phyloP scores from a whole-genome alignment of 2,113 vertebrate species.

The Siniperca knerii region DNA sequence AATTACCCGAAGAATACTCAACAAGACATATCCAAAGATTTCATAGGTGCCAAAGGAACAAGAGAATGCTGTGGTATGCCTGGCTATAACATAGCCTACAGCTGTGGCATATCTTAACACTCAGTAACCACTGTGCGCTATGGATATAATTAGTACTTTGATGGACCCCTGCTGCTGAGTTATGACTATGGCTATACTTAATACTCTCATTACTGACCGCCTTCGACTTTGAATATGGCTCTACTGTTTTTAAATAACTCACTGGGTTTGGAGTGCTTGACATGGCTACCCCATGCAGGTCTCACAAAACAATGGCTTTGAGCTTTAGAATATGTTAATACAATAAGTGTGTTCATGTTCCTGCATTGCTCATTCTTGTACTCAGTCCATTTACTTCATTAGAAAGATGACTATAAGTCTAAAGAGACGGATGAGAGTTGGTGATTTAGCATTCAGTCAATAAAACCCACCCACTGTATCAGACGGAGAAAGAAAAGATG shows the following conservation, averaged over 20 bases:
- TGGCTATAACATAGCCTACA: conserved; percentile 8
- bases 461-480: conserved; percentile 12
- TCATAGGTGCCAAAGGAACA: conserved; percentile 4
- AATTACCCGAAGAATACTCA: not conserved
- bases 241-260: conserved; percentile 21
- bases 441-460: conserved; percentile 4
- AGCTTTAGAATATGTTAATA: conserved; percentile 10
- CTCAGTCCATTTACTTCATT: conserved; percentile 43
- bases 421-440: conserved; percentile 7
- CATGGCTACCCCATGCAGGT: not conserved
- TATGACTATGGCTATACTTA: conserved; percentile 43
- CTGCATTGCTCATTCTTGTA: not conserved
- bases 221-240: conserved; percentile 32
- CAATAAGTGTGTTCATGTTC: conserved; percentile 5
- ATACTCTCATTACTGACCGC: conserved; percentile 38
- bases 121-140: conserved; percentile 56
- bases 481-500: not conserved
- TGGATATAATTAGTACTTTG: conserved; percentile 52
- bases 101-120: conserved; percentile 41
- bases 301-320: conserved; percentile 13
- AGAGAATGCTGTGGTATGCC: too few species aligned
- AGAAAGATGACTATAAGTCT: conserved; percentile 16
- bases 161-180: conserved; percentile 53
- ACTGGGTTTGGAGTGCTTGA: not conserved
- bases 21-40: not conserved